These are phyloP conservation scores for Emmelina monodactyla DNA, from an alignment of 2,888 invertebrate genomes.

Conservation along the genomic window DNA sequence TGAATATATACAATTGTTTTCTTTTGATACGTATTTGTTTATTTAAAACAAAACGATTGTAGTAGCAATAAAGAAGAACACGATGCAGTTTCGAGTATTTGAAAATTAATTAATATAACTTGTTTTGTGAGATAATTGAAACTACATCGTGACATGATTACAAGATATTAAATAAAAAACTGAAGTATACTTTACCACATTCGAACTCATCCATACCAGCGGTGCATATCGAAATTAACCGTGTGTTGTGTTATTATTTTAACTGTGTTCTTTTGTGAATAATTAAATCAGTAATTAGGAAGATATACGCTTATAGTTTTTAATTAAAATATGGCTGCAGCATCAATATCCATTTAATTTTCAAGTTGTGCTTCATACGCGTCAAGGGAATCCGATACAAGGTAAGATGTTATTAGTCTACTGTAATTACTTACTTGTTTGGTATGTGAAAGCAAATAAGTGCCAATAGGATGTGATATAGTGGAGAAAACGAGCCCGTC, in stretches of 20 bases:
- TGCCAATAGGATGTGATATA: not conserved
- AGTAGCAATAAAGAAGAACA: too few relatives aligned
- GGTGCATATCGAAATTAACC: slow-evolving; percentile 49
- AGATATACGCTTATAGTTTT: not conserved
- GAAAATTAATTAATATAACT: too few relatives aligned
- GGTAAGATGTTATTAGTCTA: slow-evolving; percentile 31
- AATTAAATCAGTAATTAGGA: too few relatives aligned
- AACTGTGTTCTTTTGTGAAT: not conserved
- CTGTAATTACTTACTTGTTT: slow-evolving; percentile 36
- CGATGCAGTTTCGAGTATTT: too few relatives aligned
- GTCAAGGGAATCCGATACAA: slow-evolving; percentile 20
- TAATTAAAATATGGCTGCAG: not conserved
- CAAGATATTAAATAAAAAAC: slow-evolving; percentile 19
- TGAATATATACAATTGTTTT: too few relatives aligned
- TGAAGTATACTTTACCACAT: slow-evolving; percentile 26
- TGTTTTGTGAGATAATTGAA: too few relatives aligned
- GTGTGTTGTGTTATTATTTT: not conserved
- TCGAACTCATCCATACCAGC: slow-evolving; percentile 62
- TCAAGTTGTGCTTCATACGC: slow-evolving; percentile 17
- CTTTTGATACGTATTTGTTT: too few relatives aligned
- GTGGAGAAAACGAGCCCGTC: slow-evolving; percentile 23
- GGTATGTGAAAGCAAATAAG: slow-evolving; percentile 17
- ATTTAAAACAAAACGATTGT: too few relatives aligned
- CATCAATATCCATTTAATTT: slow-evolving; percentile 14
- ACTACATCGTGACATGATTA: slow-evolving; percentile 23